Conservation (phyloP, 1,140 invertebrate genomes). For the Procambarus clarkii region DNA sequence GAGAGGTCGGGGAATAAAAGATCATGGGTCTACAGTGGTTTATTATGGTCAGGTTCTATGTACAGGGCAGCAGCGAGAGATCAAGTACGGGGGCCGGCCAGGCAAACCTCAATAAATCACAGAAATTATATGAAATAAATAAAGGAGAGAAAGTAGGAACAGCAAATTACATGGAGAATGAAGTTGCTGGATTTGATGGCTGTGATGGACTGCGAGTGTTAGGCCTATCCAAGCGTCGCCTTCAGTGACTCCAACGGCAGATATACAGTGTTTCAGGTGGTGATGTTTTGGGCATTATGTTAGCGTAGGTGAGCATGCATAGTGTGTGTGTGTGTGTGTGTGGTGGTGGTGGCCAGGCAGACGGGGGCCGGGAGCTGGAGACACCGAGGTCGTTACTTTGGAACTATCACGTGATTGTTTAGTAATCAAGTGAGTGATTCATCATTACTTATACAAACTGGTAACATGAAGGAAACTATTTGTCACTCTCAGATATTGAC, state of each 20-base stretch:
- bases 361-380: too few relatives aligned
- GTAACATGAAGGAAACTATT: not conserved
- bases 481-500: not conserved
- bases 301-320: too few relatives aligned
- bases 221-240: not conserved
- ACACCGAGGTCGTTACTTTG: not conserved
- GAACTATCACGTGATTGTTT: not conserved
- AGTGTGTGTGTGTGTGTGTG: too few relatives aligned
- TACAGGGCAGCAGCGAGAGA: conserved; percentile 37
- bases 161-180: not conserved
- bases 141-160: not conserved
- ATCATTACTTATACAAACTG: not conserved
- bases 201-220: not conserved
- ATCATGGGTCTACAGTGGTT: conserved; percentile 25
- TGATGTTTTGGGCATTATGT: not conserved
- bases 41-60: conserved; percentile 33
- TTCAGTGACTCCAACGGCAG: not conserved
- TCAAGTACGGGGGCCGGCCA: conserved; percentile 35
- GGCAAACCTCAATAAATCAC: conserved; percentile 39
- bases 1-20: not conserved
- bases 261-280: not conserved
- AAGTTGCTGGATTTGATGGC: not conserved
- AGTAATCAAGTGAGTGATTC: not conserved
- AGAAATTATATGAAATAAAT: conserved; percentile 21
- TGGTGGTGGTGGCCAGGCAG: too few relatives aligned